These are phyloP conservation scores for Myioborus melanocephalus DNA, from an alignment of 2,797 vertebrate species.

Conservation along the genomic window DNA sequence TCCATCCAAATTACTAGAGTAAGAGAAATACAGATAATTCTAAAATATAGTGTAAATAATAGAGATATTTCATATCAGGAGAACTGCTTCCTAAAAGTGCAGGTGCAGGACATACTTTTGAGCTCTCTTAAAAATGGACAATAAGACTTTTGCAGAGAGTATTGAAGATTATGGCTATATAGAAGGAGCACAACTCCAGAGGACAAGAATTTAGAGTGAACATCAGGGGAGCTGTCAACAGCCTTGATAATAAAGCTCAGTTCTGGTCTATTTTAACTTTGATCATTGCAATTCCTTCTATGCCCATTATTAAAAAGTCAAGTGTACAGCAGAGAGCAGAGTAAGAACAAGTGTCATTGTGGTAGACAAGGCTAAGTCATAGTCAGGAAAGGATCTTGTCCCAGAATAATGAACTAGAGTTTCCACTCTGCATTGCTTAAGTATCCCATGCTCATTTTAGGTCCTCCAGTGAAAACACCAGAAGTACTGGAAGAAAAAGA, in stretches of 20 bases:
- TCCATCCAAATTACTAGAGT: background rate
- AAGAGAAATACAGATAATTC: background rate
- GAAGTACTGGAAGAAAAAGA: background rate
- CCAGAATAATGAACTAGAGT: background rate
- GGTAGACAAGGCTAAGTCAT: background rate
- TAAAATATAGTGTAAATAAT: background rate
- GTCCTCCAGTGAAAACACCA: background rate
- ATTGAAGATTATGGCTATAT: background rate
- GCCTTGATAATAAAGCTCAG: background rate
- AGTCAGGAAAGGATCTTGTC: background rate
- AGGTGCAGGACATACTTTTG: background rate
- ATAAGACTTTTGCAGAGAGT: background rate
- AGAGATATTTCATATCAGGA: background rate
- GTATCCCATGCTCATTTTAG: background rate
- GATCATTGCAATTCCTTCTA: background rate
- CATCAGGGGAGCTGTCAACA: background rate
- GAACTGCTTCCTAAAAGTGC: background rate
- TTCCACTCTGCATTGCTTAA: background rate
- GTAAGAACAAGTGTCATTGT: background rate
- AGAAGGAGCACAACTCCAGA: background rate
- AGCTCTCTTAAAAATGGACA: background rate
- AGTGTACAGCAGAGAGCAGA: background rate
- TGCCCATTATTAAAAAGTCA: background rate
- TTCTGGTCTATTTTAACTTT: background rate
- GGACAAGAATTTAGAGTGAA: background rate